Conservation (phyloP, 2,113 vertebrate species). For the Cinclus cinclus region DNA sequence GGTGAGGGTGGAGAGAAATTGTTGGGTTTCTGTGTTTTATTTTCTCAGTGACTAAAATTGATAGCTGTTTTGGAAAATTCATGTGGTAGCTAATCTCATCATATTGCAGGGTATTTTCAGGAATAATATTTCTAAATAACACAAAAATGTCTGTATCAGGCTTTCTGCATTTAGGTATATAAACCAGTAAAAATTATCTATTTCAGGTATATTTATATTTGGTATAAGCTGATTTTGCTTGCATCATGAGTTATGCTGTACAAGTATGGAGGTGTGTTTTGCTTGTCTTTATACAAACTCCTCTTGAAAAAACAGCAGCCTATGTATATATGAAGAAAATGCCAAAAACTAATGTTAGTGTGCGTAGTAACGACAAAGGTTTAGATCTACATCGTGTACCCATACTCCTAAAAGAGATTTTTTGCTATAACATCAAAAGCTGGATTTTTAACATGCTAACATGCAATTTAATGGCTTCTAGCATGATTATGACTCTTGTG, state of each 20-base stretch:
- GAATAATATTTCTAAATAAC: slow-evolving; percentile 2
- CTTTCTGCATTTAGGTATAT: neutral
- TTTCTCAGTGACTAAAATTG: slow-evolving; percentile 41
- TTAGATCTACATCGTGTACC: neutral
- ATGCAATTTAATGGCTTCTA: neutral
- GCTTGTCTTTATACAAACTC: neutral
- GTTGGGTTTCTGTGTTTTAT: neutral
- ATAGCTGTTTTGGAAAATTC: slow-evolving; percentile 48
- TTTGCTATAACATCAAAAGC: neutral
- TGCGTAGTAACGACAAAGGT: neutral
- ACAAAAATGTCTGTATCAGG: neutral
- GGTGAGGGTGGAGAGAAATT: slow-evolving; percentile 6
- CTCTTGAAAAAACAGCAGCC: neutral
- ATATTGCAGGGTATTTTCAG: neutral
- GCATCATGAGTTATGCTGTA: neutral
- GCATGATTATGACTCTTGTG: neutral
- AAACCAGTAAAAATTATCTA: neutral
- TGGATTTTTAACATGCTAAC: neutral
- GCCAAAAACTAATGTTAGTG: neutral
- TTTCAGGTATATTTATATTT: neutral
- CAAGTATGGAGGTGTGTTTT: neutral
- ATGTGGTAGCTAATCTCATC: slow-evolving; percentile 15
- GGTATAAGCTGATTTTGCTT: neutral
- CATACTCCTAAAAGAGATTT: neutral
- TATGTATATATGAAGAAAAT: neutral